Percentiles rank a stretch among this genome's conserved stretches.
Conservation (phyloP, 2,113 vertebrate species). For the Trogon melanurus region DNA sequence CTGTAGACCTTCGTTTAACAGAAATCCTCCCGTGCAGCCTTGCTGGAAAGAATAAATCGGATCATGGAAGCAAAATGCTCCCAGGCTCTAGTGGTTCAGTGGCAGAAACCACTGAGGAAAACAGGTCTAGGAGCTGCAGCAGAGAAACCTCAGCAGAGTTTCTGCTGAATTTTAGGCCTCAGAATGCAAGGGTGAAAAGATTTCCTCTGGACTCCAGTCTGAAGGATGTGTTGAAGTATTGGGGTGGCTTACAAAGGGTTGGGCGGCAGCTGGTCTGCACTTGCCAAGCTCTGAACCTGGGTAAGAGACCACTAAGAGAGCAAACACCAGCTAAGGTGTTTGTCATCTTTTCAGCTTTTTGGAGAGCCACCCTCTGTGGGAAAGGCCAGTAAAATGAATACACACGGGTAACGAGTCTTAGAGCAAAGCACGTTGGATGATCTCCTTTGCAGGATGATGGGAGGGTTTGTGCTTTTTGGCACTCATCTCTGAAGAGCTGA, state of each 20-base stretch:
- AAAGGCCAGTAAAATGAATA: not conserved
- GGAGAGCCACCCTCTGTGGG: not conserved
- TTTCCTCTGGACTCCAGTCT: not conserved
- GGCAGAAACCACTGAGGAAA: not conserved
- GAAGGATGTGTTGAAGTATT: not conserved
- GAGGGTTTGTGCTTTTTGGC: not conserved
- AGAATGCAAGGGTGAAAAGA: not conserved
- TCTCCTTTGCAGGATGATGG: not conserved
- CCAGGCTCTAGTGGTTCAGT: not conserved
- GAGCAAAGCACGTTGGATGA: not conserved
- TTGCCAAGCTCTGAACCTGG: not conserved
- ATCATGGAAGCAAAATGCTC: not conserved
- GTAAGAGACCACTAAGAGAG: not conserved
- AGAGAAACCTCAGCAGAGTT: not conserved
- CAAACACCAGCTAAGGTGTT: not conserved
- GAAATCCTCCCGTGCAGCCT: not conserved
- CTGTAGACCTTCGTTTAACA: not conserved
- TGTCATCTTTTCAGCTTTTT: not conserved
- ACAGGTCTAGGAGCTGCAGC: not conserved
- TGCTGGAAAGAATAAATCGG: not conserved
- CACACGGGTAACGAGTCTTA: not conserved
- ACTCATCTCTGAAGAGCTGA: not conserved
- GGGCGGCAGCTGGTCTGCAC: not conserved
- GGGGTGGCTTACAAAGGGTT: not conserved
- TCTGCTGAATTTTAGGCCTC: not conserved